A percentile compares a stretch with the other conserved stretches of the same genome.
Conservation (phyloP, 2,797 vertebrate species). For the Notolabrus celidotus region DNA sequence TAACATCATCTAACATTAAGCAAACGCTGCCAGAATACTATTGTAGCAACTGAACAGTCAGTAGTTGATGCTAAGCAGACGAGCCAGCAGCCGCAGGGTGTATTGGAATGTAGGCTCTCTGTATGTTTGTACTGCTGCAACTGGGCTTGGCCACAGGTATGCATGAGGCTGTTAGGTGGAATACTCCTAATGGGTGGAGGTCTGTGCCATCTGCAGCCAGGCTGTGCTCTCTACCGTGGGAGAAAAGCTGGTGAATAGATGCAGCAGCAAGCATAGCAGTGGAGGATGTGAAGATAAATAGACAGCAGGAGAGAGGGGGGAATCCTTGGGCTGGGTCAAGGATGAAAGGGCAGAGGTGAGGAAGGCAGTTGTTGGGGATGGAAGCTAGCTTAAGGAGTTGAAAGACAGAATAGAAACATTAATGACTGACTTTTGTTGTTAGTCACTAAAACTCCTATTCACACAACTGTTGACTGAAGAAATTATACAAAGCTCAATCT, state of each 20-base stretch:
- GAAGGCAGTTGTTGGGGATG: constrained; percentile 34
- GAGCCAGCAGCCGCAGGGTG: constrained; percentile 35
- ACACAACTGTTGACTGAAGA: too few relatives aligned
- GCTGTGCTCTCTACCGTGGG: constrained; percentile 36
- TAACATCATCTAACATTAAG: constrained; percentile 34
- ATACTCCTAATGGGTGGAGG: constrained; percentile 61
- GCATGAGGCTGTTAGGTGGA: constrained; percentile 52
- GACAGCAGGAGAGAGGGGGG: constrained; percentile 43
- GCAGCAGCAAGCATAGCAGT: constrained; percentile 27
- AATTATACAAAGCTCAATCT: too few relatives aligned
- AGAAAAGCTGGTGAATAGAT: constrained; percentile 48
- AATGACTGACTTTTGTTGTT: constrained; percentile 12
- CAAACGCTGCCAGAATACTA: constrained; percentile 46
- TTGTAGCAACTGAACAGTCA: constrained; percentile 31
- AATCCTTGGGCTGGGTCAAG: constrained; percentile 37
- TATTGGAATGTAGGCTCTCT: constrained; percentile 62
- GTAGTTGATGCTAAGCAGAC: constrained; percentile 69
- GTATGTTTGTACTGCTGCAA: constrained; percentile 72
- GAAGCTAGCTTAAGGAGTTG: constrained; percentile 4
- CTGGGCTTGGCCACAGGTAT: constrained; percentile 70
- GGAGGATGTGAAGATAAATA: constrained; percentile 61
- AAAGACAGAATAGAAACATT: constrained; percentile 19
- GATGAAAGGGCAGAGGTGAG: constrained; percentile 20
- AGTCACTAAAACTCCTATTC: constrained; percentile 28
- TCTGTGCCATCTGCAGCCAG: constrained; percentile 49